Evolutionary conservation across 2,888 invertebrate species (phyloP).

Genomic region (Uloborus plumipes): DNA sequence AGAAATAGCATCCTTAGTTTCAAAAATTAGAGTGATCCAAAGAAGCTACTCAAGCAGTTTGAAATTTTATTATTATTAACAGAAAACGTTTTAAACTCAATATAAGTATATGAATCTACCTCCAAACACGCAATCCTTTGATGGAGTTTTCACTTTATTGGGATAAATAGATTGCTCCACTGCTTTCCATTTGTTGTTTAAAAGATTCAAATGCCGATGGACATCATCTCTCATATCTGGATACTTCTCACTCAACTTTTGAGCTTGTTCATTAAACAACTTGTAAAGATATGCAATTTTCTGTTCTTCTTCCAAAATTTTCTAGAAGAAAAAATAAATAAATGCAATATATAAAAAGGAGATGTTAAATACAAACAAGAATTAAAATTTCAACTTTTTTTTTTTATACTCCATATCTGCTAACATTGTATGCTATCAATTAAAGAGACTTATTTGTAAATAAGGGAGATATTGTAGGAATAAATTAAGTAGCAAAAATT

Average conservation of each 20-base stretch:
- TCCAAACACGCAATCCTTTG: slow-evolving; percentile 61
- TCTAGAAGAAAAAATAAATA: slow-evolving; percentile 74
- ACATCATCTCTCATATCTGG: slow-evolving; percentile 79
- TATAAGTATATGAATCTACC: slow-evolving; percentile 67
- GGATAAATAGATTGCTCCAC: slow-evolving; percentile 79
- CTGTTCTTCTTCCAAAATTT: slow-evolving; percentile 82
- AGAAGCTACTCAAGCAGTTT: not conserved
- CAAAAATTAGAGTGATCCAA: no score
- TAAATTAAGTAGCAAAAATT: no score
- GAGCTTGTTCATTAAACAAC: slow-evolving; percentile 84
- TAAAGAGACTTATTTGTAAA: no score
- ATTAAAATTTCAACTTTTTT: not conserved
- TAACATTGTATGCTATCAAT: no score
- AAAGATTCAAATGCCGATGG: slow-evolving; percentile 80
- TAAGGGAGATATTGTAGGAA: no score
- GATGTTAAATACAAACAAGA: not conserved
- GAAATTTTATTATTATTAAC: not conserved
- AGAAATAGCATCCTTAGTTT: not conserved
- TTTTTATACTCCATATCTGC: no score
- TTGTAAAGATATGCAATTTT: slow-evolving; percentile 81
- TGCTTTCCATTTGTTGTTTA: slow-evolving; percentile 85
- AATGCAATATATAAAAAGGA: not conserved
- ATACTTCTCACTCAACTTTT: slow-evolving; percentile 78
- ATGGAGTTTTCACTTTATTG: slow-evolving; percentile 68
- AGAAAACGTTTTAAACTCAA: not conserved